These are phyloP conservation scores for Drosophila truncata DNA, from an alignment of 1,140 invertebrate species.

Conservation along the genomic window DNA sequence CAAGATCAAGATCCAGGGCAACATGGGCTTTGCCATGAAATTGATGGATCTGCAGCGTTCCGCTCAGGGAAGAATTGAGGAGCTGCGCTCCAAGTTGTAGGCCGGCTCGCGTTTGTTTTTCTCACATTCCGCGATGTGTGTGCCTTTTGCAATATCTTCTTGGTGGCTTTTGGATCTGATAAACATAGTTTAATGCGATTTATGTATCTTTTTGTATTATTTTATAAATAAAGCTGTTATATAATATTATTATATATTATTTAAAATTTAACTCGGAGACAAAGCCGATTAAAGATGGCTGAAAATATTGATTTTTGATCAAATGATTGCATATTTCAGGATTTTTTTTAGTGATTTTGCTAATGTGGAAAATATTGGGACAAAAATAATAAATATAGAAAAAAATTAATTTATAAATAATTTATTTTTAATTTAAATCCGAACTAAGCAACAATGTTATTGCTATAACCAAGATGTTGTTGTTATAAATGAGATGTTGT, in stretches of 20 bases:
- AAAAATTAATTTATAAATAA: too few species aligned
- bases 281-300: too few species aligned
- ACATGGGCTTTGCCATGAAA: conserved; percentile 98
- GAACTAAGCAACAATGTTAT: too few species aligned
- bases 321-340: too few species aligned
- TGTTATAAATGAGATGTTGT: too few species aligned
- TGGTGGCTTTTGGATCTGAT: conserved; percentile 27
- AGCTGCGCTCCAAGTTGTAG: conserved; percentile 91
- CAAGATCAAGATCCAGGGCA: conserved; percentile 94
- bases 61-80: conserved; percentile 90
- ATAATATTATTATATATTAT: background rate
- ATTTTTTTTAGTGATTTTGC: too few species aligned
- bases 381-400: too few species aligned
- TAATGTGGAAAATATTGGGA: too few species aligned
- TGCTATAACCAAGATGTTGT: too few species aligned
- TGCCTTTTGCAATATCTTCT: conserved; percentile 20
- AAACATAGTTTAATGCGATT: conserved; percentile 16
- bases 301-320: too few species aligned
- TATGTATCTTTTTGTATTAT: conserved; percentile 53
- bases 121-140: conserved; percentile 29
- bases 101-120: background rate
- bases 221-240: conserved; percentile 52
- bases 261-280: too few species aligned
- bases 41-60: conserved; percentile 93
- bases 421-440: too few species aligned